phyloP scores from a whole-genome alignment of 2,113 vertebrate species.

The Antennarius striatus region DNA sequence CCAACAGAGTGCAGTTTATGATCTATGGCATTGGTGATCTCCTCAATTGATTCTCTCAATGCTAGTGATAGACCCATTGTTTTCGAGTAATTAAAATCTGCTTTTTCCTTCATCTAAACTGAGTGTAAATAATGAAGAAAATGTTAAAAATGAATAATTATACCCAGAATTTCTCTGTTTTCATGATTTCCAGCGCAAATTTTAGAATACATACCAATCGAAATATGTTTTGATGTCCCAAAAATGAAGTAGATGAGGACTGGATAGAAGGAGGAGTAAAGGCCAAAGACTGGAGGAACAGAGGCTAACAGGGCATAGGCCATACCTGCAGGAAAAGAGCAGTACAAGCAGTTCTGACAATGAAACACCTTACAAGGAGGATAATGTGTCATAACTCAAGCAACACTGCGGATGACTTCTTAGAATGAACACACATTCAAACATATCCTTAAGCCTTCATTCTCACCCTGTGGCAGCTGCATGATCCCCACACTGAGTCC shows the following conservation, averaged over 20 bases:
- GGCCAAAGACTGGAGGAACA: constrained; percentile 89
- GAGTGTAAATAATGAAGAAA: too few relatives aligned
- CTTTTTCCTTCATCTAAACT: too few relatives aligned
- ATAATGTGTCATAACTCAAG: too few relatives aligned
- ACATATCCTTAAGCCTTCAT: not conserved
- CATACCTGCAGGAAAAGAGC: constrained; percentile 77
- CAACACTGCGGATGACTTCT: too few relatives aligned
- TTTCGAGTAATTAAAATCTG: too few relatives aligned
- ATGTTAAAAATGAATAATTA: too few relatives aligned
- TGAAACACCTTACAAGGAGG: too few relatives aligned
- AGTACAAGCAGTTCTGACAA: not conserved
- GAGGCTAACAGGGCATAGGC: constrained; percentile 92
- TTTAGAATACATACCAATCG: constrained; percentile 84
- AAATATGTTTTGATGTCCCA: constrained; percentile 94
- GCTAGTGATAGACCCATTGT: too few relatives aligned
- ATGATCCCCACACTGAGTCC: constrained; percentile 95
- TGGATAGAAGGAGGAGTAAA: constrained; percentile 95
- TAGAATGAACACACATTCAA: too few relatives aligned
- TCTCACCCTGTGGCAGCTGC: constrained; percentile 89
- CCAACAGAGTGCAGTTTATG: too few relatives aligned
- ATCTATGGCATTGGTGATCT: too few relatives aligned
- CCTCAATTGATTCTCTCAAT: too few relatives aligned
- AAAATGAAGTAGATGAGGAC: constrained; percentile 95
- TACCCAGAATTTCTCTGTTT: not conserved
- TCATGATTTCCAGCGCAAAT: not conserved